Evolutionary conservation across 1,140 invertebrate genomes (phyloP).

Genomic region (Amyelois transitella): DNA sequence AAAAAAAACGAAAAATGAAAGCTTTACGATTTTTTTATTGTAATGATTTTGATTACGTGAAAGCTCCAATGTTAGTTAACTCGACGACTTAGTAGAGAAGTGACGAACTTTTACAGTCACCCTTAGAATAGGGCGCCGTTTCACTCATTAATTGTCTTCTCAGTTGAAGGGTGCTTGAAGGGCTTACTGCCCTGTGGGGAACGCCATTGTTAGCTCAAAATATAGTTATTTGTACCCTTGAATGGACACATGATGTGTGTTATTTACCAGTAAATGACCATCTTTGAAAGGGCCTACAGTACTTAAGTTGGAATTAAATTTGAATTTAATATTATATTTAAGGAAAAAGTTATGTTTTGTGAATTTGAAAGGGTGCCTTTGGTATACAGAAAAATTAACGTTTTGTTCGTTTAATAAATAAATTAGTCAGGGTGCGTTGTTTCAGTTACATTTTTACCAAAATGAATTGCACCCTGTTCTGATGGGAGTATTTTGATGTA

Average conservation of each 20-base stretch:
- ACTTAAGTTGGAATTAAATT: background rate
- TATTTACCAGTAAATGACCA: slow-evolving; percentile 38
- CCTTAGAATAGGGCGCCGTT: slow-evolving; percentile 51
- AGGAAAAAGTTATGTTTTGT: background rate
- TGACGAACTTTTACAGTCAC: background rate
- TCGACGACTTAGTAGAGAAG: too few species aligned
- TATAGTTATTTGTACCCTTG: slow-evolving; percentile 54
- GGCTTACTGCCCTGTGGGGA: slow-evolving; percentile 44
- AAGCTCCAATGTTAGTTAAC: too few species aligned
- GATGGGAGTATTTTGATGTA: too few species aligned
- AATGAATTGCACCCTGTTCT: background rate
- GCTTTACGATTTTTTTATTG: too few species aligned
- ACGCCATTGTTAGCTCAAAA: slow-evolving; percentile 54
- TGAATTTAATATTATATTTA: background rate
- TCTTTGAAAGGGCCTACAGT: background rate
- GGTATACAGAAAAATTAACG: too few species aligned
- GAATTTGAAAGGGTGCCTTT: background rate
- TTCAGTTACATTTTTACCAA: background rate
- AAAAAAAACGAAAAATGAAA: too few species aligned
- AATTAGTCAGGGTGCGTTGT: background rate
- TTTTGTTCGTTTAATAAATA: too few species aligned
- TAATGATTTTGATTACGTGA: background rate
- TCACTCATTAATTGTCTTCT: slow-evolving; percentile 64
- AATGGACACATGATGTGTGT: slow-evolving; percentile 27
- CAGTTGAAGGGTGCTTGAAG: slow-evolving; percentile 43